Percentiles rank a stretch among this genome's conserved stretches.
Conservation (phyloP, 2,797 vertebrate genomes). For the Dryobates pubescens region DNA sequence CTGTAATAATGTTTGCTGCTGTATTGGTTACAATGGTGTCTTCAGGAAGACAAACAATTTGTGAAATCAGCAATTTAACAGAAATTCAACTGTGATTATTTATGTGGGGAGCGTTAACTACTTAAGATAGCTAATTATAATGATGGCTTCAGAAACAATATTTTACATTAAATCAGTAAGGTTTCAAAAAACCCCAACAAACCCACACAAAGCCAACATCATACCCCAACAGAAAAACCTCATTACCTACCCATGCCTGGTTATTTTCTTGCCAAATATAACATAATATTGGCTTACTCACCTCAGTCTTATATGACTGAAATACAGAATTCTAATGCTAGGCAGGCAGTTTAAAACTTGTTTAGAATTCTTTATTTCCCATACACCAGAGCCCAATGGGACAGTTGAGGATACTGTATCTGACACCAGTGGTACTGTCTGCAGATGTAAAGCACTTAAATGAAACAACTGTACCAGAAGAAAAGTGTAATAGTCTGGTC, state of each 20-base stretch:
- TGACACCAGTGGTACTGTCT: background rate
- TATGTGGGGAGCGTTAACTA: background rate
- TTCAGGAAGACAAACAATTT: background rate
- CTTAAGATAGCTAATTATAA: background rate
- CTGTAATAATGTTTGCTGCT: background rate
- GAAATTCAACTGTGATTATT: background rate
- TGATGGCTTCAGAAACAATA: background rate
- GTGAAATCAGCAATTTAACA: background rate
- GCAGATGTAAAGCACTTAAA: background rate
- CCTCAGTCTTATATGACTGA: background rate
- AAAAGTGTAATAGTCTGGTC: background rate
- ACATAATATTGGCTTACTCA: background rate
- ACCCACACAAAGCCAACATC: background rate
- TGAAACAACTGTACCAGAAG: background rate
- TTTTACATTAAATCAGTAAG: background rate
- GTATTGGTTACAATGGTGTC: background rate
- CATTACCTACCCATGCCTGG: background rate
- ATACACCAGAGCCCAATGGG: background rate
- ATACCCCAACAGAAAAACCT: background rate
- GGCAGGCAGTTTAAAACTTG: background rate
- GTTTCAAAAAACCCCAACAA: background rate
- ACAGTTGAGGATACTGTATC: background rate
- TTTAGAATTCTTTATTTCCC: background rate
- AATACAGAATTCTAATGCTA: background rate
- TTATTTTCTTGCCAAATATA: background rate